Base-by-base conservation (phyloP, 92 coral and sea anemone species). In the Porites lobata region DNA sequence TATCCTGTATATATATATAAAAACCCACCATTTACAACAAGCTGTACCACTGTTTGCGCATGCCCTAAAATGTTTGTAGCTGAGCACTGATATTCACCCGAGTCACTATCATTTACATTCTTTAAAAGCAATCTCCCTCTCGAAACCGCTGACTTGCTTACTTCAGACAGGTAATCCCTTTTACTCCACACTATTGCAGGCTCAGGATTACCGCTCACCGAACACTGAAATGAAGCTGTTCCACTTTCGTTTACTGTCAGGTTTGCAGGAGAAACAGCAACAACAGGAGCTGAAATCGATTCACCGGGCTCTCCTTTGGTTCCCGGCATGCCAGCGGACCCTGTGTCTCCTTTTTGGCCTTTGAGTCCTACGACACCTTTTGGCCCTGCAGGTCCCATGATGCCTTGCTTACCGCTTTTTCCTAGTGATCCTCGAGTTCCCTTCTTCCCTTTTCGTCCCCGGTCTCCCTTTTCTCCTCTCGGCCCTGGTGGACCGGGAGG, bases 401-500 rank as follows among this genome's bases (percentile, higher is more conserved):
- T 69, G 52, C 73, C 73, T 69, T 69, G 73, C 32, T 69, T 69
- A 6, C 73, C 73, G 50, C 73, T 1, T 69, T 69, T 69, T 12
- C 76, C 76, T 14, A 58, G 76, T 4, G 76, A 18, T 71, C 76
- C 76, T 5, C 11, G 18, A 13, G 12, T 38, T 71, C 76, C 76
- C 11, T 71, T 32, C 20, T 71, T 15, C 32, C 73, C 73, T 69
- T 50, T 69, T 69, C 53, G 73, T 12, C 73, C 73, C 73, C 73
- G 73, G 14, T 47, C 10, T 69, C 76, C 76, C 47, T 71, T 71
- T 20, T 26, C 13, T 69, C 76, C 76, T 32, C 38, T 71, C 54
- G 54, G 56, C 18, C 76, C 76, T 4, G 76, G 3, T 71, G 76
- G 76, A n/a, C 76, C 76, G 58, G 81, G 67, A 7, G 65, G n/a